A percentile compares a stretch with the other conserved stretches of the same genome.
phyloP scores from a whole-genome alignment of 2,113 vertebrate genomes.

The Syngnathoides biaculeatus region DNA sequence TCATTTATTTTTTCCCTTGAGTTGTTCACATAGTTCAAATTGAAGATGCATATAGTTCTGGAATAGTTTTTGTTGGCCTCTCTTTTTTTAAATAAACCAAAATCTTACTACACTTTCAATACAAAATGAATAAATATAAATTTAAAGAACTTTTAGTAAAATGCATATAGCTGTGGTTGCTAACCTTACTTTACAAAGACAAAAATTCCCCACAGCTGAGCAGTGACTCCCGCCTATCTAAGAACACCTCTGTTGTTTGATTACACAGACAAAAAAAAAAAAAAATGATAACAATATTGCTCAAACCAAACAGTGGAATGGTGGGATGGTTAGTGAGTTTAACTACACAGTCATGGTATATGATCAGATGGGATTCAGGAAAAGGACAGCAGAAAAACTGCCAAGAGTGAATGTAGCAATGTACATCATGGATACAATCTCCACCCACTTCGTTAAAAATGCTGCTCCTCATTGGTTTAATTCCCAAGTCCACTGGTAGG shows the following conservation, averaged over 20 bases:
- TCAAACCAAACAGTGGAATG: constrained; percentile 12
- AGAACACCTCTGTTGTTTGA: neutral
- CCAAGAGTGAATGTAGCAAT: constrained; percentile 13
- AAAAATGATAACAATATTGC: constrained; percentile 16
- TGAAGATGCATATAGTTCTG: no score
- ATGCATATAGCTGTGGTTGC: no score
- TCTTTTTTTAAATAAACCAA: no score
- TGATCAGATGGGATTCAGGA: constrained; percentile 60
- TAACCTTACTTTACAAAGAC: no score
- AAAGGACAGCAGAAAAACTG: constrained; percentile 47
- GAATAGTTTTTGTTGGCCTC: no score
- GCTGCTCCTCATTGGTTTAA: constrained; percentile 30
- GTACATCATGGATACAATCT: neutral
- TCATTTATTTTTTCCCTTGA: no score
- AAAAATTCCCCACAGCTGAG: no score
- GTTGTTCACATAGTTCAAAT: no score
- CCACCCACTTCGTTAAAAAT: constrained; percentile 25
- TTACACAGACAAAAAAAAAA: constrained; percentile 1
- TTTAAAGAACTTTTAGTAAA: no score
- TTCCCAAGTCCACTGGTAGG: constrained; percentile 31
- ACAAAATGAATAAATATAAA: no score
- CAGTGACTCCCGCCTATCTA: no score
- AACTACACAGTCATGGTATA: constrained; percentile 47
- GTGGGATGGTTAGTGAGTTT: constrained; percentile 23
- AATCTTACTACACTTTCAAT: no score